Evolutionary conservation across 1,140 invertebrate genomes (phyloP), one percentile per base, ranked within the genome.

Genomic region (Centruroides sculpturatus): DNA sequence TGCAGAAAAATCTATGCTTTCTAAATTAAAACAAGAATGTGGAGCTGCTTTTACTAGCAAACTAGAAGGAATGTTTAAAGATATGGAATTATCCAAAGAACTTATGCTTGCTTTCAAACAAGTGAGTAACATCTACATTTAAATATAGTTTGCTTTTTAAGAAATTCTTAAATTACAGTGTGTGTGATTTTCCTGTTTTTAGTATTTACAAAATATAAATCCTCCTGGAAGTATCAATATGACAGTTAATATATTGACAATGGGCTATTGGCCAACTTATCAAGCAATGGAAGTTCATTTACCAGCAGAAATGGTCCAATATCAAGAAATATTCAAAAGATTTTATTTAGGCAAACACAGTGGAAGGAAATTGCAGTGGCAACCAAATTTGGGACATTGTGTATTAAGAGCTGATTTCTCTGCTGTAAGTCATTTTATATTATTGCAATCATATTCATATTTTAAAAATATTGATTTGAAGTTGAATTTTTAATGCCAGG

Each of bases 221-320:
- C 52, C 63, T 35, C 60, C 58, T 41, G 65, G 61, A 8, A 70
- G 66, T 49, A 83, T 93, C 57, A 92, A 98, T 73, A 81, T 99
- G 72, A 93, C 86, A 36, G 94, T 98, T 47, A 92, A 87, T 75
- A 92, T 98, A 71, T 77, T 99, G 55, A 99, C 96, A 35, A 95
- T 95, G 91, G 95, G 95, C 11, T 95, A 97, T 76, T 99, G 96
- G 96, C 96, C 96, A 47, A 95, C 90, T 23, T 99, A 98, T 80
- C 82, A 85, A 54, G 80, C 86, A 0, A 87, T 88, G 73, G 92
- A 97, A 71, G 91, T 97, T 3, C 89, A 85, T 48, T 81, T 98
- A 72, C 93, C 95, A 35, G 75, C 83, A 35, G 86, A 90, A 75
- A 91, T 99, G 80, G 84, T 94, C 13, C 82, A 87, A 63, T 90